A percentile compares a stretch with the other conserved stretches of the same genome.
These are phyloP conservation scores for Eurystomus gularis DNA, from an alignment of 2,113 vertebrate genomes.

Conservation along the genomic window DNA sequence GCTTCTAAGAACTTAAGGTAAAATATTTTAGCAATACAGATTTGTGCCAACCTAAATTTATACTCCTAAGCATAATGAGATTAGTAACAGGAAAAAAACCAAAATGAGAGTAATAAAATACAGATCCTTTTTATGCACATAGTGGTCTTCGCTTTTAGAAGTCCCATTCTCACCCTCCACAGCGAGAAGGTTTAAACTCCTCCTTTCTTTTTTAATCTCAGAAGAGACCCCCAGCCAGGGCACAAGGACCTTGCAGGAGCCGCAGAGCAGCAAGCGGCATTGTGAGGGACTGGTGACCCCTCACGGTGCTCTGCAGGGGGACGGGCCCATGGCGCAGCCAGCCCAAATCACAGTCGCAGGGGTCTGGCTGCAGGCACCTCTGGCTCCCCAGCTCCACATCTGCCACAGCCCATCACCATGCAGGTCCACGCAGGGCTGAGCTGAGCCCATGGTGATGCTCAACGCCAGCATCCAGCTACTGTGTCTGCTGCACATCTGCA, in stretches of 20 bases:
- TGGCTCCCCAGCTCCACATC: rapidly evolving
- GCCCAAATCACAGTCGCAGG: not conserved
- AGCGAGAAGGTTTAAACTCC: not conserved
- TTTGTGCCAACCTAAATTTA: slow-evolving; percentile 60
- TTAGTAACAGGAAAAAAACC: slow-evolving; percentile 15
- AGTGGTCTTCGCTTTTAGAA: not conserved
- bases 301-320: not conserved
- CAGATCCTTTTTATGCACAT: not conserved
- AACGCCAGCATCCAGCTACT: not conserved
- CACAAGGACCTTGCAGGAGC: not conserved
- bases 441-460: rapidly evolving
- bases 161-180: not conserved
- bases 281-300: rapidly evolving
- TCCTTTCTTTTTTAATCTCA: not conserved
- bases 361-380: not conserved
- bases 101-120: slow-evolving; percentile 21
- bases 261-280: not conserved
- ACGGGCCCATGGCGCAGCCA: not conserved
- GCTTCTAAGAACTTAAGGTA: slow-evolving; percentile 49
- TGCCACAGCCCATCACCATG: rapidly evolving
- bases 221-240: not conserved
- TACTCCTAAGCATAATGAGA: slow-evolving; percentile 49
- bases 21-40: slow-evolving; percentile 63
- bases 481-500: not conserved
- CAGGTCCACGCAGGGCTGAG: rapidly evolving